These are phyloP conservation scores for Aporophyla lueneburgensis DNA, from an alignment of 2,888 invertebrate genomes.

Conservation along the genomic window DNA sequence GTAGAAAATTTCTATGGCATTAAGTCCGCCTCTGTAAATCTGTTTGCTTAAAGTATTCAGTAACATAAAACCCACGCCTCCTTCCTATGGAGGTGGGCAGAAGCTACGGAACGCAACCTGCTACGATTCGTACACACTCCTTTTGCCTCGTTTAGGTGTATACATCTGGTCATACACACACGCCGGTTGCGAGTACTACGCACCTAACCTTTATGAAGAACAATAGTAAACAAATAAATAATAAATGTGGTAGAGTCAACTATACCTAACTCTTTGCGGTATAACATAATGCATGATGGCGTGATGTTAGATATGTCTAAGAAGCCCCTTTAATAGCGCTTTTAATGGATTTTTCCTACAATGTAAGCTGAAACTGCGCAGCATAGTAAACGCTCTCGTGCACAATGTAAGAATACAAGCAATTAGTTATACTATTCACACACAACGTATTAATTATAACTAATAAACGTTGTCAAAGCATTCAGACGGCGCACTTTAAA, in stretches of 20 bases:
- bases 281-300: background rate
- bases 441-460: constrained; percentile 65
- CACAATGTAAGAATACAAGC: constrained; percentile 26
- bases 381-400: constrained; percentile 4
- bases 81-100: too few species aligned
- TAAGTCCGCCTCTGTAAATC: too few species aligned
- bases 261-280: background rate
- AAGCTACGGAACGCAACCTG: too few species aligned
- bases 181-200: too few species aligned
- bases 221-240: too few species aligned
- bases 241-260: background rate
- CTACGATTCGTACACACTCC: too few species aligned
- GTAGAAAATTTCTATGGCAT: too few species aligned
- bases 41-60: too few species aligned
- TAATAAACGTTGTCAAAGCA: constrained; percentile 66
- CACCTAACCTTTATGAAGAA: too few species aligned
- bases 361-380: constrained; percentile 23
- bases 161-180: too few species aligned
- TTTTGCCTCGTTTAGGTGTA: too few species aligned
- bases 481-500: constrained; percentile 58
- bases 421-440: constrained; percentile 52
- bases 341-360: constrained; percentile 13
- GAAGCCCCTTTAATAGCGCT: background rate
- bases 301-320: background rate
- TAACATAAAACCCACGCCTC: too few species aligned